Evolutionary conservation across 2,797 vertebrate species (phyloP), one percentile per base, ranked within the genome.

Genomic region (Amblyraja radiata): DNA sequence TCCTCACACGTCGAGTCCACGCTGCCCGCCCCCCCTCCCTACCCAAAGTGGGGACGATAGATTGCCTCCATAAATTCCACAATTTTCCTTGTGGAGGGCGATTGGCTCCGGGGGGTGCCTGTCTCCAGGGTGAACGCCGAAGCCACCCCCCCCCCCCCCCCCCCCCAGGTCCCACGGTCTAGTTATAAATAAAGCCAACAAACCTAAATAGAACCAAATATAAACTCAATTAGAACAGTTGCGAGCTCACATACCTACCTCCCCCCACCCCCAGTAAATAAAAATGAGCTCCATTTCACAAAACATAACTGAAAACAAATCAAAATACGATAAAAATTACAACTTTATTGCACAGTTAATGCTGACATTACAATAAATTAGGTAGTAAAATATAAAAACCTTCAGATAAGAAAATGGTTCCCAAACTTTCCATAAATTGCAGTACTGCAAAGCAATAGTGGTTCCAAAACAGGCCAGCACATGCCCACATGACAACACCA

Each of bases 261-360:
- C 4, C 23, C 21, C 36, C 54, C 10, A 14, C 21, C 25, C 18
- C 28, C 58, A 3, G 9, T 63, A 6, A 63, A 63, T 58, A n/a
- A 14, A 86, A 83, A 81, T 23, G 21, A 32, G 5, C 36, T 7
- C 36, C 13, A 88, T 28, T 65, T 65, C 84, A 65, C 36, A 36
- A 13, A 88, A 68, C 9, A 21, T 28, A 84, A 0, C 3, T 28
- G 13, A 32, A 78, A 78, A 36, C 77, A 84, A 84, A 54, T 84
- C 46, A 6, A 23, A 46, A 74, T 92, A 92, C 23, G 74, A 54
- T 58, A 92, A 54, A 73, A 92, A 92, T 74, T 10, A 76, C 90
- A 73, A 92, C 90, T 92, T 92, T 92, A 92, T 76, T 92, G 90
- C 90, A 92, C 90, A 91, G 36, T 32, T 63, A 84, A 92, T 92